These are phyloP conservation scores for Notiomystis cincta DNA, from an alignment of 2,113 vertebrate genomes.

Conservation along the genomic window DNA sequence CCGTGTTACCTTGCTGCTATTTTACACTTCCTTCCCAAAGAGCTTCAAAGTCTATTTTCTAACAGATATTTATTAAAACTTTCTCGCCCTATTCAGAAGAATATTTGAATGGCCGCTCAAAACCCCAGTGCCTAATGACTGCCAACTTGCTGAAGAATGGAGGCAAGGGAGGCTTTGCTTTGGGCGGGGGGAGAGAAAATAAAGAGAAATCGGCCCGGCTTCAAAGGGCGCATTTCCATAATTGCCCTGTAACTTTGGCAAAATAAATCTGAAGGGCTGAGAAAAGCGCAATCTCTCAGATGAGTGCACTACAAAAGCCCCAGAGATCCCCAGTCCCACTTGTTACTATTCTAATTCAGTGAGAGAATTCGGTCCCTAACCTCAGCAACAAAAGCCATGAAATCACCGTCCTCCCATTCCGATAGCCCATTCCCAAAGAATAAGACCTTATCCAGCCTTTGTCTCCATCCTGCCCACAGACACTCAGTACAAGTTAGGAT, in stretches of 20 bases:
- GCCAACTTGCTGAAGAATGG: slow-evolving; percentile 26
- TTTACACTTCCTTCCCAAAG: neutral
- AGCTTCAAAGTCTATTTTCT: slow-evolving; percentile 15
- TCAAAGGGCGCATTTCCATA: slow-evolving; percentile 98
- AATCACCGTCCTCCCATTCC: slow-evolving; percentile 79
- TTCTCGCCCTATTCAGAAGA: slow-evolving; percentile 17
- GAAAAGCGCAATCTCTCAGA: slow-evolving; percentile 92
- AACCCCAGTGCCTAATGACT: slow-evolving; percentile 6
- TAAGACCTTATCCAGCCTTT: slow-evolving; percentile 81
- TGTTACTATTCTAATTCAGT: slow-evolving; percentile 84
- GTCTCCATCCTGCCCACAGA: slow-evolving; percentile 67
- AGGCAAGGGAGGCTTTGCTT: slow-evolving; percentile 72
- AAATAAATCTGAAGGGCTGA: slow-evolving; percentile 88
- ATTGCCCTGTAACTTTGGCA: slow-evolving; percentile 95
- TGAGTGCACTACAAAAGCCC: slow-evolving; percentile 88
- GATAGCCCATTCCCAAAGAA: slow-evolving; percentile 72
- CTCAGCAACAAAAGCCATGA: slow-evolving; percentile 86
- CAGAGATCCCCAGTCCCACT: slow-evolving; percentile 81
- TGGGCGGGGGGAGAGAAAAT: slow-evolving; percentile 70
- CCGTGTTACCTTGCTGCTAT: neutral
- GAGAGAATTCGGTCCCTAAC: slow-evolving; percentile 84
- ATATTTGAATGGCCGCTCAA: slow-evolving; percentile 33
- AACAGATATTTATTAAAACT: slow-evolving; percentile 29
- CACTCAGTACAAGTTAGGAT: neutral
- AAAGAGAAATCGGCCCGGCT: slow-evolving; percentile 82